phyloP scores from a whole-genome alignment of 2,888 invertebrate genomes.

The Busseola fusca region DNA sequence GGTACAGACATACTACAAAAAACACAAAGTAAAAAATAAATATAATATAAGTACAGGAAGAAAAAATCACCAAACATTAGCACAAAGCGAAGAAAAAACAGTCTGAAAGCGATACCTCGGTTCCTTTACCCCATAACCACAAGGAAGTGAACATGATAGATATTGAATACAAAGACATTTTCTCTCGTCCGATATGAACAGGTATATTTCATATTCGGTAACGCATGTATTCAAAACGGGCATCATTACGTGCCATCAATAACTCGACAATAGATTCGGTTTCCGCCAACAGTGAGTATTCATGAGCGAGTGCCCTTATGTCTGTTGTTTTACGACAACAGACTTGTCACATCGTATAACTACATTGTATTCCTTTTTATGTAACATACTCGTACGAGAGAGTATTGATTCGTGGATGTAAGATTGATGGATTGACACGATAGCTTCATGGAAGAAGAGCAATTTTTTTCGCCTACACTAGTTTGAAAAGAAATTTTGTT shows the following conservation, averaged over 20 bases:
- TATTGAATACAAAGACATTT: constrained; percentile 64
- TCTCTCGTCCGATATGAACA: constrained; percentile 55
- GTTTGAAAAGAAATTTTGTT: constrained; percentile 31
- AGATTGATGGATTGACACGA: constrained; percentile 55
- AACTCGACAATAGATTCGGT: constrained; percentile 65
- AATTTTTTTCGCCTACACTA: constrained; percentile 30
- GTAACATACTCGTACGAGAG: constrained; percentile 46
- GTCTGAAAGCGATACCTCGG: constrained; percentile 34
- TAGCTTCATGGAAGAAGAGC: constrained; percentile 28
- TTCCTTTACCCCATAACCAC: constrained; percentile 34
- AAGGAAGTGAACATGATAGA: constrained; percentile 54
- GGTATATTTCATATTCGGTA: constrained; percentile 57
- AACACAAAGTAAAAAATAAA: constrained; percentile 2
- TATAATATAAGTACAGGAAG: constrained; percentile 1
- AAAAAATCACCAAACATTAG: constrained; percentile 18
- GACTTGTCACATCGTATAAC: constrained; percentile 69
- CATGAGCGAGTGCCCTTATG: constrained; percentile 58
- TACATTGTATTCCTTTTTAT: constrained; percentile 65
- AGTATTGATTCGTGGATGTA: constrained; percentile 58
- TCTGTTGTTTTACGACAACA: constrained; percentile 68
- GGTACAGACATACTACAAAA: neutral
- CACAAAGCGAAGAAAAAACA: constrained; percentile 34
- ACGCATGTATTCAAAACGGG: constrained; percentile 64
- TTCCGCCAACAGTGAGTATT: constrained; percentile 57
- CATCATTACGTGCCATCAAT: constrained; percentile 73